Conservation (phyloP, 1,140 invertebrate genomes). For the Uloborus diversus region DNA sequence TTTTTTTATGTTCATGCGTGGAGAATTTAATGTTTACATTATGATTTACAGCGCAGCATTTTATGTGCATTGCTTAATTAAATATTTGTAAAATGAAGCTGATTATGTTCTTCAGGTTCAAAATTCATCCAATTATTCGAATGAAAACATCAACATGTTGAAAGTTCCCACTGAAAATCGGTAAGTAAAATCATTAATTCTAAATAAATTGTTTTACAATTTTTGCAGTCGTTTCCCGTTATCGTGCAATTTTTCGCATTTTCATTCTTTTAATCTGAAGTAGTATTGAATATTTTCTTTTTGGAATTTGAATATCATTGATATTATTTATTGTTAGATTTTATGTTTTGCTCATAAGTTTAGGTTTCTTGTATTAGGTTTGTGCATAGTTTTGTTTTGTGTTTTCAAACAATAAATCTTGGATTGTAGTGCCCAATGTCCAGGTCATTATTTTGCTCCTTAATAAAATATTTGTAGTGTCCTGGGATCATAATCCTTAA, state of each 20-base stretch:
- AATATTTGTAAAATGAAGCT: not conserved
- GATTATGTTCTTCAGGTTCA: not conserved
- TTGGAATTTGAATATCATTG: not conserved
- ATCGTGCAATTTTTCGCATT: not conserved
- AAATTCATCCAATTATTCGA: not conserved
- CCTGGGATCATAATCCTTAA: too few relatives aligned
- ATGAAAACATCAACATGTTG: slow-evolving; percentile 49
- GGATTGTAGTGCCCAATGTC: too few relatives aligned
- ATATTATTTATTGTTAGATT: not conserved
- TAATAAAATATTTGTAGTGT: too few relatives aligned
- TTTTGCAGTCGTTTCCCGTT: not conserved
- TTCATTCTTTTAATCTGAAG: not conserved
- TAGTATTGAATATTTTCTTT: not conserved
- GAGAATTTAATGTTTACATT: too few relatives aligned
- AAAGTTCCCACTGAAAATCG: slow-evolving; percentile 44
- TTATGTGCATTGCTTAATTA: not conserved
- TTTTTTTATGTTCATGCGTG: too few relatives aligned
- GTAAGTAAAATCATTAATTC: slow-evolving; percentile 19
- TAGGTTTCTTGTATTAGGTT: not conserved
- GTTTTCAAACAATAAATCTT: too few relatives aligned
- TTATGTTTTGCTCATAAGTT: not conserved
- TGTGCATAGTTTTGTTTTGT: too few relatives aligned
- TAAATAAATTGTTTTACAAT: not conserved
- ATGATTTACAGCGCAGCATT: not conserved
- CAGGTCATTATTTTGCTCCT: too few relatives aligned